Evolutionary conservation across 2,113 vertebrate genomes (phyloP).

Genomic region (Coryphaenoides rupestris): DNA sequence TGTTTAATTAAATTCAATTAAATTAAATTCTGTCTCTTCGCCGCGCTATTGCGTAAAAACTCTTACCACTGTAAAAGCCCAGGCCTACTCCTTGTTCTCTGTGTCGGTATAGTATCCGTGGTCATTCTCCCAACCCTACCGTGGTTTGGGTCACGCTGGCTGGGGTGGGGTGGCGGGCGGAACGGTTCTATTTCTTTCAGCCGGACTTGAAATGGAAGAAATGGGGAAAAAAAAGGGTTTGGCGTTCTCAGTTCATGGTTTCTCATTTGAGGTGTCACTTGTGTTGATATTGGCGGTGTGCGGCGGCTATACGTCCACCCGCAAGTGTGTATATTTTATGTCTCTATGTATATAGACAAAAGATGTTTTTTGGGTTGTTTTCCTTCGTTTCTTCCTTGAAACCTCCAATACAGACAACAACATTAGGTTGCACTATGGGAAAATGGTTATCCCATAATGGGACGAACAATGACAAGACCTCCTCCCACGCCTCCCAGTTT

Average conservation of each 20-base stretch:
- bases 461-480: too few species aligned
- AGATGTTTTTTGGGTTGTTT: neutral
- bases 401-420: too few species aligned
- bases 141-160: conserved; percentile 43
- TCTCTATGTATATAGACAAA: conserved; percentile 59
- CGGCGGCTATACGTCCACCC: conserved; percentile 46
- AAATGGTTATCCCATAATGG: too few species aligned
- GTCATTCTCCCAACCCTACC: conserved; percentile 60
- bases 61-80: conserved; percentile 64
- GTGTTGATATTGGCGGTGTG: conserved; percentile 43
- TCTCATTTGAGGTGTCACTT: conserved; percentile 59
- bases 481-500: too few species aligned
- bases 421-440: too few species aligned
- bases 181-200: conserved; percentile 36
- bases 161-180: too few species aligned
- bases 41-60: too few species aligned
- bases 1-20: too few species aligned
- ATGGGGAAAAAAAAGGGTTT: conserved; percentile 38
- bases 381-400: conserved; percentile 44
- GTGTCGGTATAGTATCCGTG: conserved; percentile 71
- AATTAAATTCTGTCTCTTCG: conserved; percentile 56
- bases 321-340: conserved; percentile 62
- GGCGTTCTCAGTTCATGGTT: conserved; percentile 32
- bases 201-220: conserved; percentile 29
- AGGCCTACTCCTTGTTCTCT: conserved; percentile 67